Conservation (phyloP, 2,888 invertebrate genomes). For the Cantharis nigra region DNA sequence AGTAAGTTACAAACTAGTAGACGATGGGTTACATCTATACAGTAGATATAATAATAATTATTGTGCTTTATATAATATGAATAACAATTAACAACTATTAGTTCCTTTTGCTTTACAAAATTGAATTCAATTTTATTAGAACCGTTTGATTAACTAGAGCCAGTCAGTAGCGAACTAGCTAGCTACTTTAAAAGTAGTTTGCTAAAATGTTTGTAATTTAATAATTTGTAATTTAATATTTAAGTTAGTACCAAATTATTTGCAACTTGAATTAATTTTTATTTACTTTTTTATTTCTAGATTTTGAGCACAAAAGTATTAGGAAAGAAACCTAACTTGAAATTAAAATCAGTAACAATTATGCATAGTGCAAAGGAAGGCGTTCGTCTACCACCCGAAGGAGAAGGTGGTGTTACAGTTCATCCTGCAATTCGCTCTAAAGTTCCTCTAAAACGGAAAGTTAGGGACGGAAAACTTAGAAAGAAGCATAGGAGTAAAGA, state of each 20-base stretch:
- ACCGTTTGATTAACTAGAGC: neutral
- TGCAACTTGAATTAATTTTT: neutral
- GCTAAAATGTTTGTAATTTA: neutral
- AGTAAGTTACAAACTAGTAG: constrained; percentile 28
- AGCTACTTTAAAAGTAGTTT: neutral
- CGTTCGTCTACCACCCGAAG: constrained; percentile 75
- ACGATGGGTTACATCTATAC: neutral
- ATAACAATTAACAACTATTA: too few relatives aligned
- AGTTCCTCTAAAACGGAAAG: constrained; percentile 85
- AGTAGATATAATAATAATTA: neutral
- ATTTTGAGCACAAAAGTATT: constrained; percentile 79
- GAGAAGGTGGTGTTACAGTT: constrained; percentile 73
- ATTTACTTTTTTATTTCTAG: constrained; percentile 56
- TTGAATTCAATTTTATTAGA: neutral
- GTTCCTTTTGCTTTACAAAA: too few relatives aligned
- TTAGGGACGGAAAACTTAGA: constrained; percentile 60
- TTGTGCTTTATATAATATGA: too few relatives aligned
- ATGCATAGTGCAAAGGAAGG: constrained; percentile 90
- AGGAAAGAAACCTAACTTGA: constrained; percentile 78
- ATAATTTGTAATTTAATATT: neutral
- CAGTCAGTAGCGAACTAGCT: neutral
- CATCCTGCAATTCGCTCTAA: constrained; percentile 87
- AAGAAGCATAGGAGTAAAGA: constrained; percentile 36
- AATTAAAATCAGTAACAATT: constrained; percentile 85
- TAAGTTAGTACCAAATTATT: neutral